Evolutionary conservation across 2,797 vertebrate genomes (phyloP).

Genomic region (Pipistrellus kuhlii): DNA sequence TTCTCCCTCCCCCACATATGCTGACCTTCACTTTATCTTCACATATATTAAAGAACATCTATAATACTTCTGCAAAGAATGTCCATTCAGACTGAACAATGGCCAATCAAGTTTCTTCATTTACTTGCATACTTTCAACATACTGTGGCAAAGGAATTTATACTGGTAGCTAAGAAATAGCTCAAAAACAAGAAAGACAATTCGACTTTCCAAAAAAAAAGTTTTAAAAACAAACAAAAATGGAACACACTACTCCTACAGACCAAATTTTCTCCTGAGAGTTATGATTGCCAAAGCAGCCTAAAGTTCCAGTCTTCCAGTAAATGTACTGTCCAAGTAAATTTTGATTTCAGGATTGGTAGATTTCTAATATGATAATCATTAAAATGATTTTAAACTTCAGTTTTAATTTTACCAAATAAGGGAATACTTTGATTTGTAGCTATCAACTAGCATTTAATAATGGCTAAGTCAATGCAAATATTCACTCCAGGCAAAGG

Average conservation of each 20-base stretch:
- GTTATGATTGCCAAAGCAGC: background rate
- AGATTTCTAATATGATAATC: background rate
- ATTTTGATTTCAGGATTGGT: constrained; percentile 28
- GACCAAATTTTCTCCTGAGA: background rate
- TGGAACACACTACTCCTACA: background rate
- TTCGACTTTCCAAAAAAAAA: background rate
- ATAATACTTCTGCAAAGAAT: background rate
- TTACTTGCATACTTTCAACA: background rate
- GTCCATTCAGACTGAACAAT: background rate
- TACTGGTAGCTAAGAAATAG: background rate
- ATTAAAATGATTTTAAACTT: background rate
- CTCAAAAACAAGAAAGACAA: background rate
- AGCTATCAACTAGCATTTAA: background rate
- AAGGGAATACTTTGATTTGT: background rate
- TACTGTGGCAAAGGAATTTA: background rate
- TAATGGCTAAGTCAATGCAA: background rate
- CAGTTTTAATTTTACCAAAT: background rate
- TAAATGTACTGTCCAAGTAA: background rate
- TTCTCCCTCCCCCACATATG: background rate
- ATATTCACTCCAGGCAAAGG: background rate
- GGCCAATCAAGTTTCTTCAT: background rate
- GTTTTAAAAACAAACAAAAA: background rate
- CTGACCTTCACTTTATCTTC: background rate
- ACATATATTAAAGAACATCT: background rate
- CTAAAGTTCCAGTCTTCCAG: background rate